Conservation (phyloP, 2,888 invertebrate species). For the Machimus atricapillus region DNA sequence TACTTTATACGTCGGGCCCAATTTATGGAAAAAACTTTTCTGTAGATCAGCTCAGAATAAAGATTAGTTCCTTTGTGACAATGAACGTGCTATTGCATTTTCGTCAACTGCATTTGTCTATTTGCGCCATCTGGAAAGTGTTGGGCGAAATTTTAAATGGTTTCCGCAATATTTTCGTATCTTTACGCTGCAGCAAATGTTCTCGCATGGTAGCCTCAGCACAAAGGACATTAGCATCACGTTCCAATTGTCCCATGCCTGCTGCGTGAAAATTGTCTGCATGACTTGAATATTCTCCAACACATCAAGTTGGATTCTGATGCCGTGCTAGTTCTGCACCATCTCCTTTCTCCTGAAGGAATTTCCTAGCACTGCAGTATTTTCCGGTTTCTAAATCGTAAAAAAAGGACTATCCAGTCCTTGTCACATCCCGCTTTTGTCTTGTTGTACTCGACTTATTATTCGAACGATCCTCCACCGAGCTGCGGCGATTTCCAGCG, state of each 20-base stretch:
- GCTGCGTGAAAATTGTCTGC: slow-evolving; percentile 46
- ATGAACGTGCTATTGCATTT: background rate
- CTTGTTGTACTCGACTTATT: slow-evolving; percentile 29
- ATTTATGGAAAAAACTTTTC: background rate
- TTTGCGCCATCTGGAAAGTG: background rate
- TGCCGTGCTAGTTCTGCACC: background rate
- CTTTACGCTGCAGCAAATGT: slow-evolving; percentile 15
- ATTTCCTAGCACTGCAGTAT: slow-evolving; percentile 21
- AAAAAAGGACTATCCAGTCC: slow-evolving; percentile 17
- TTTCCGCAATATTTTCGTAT: slow-evolving; percentile 15
- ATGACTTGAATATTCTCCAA: slow-evolving; percentile 44
- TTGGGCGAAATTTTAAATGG: background rate
- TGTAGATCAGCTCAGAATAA: background rate
- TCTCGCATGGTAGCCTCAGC: background rate
- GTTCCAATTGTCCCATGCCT: slow-evolving; percentile 25
- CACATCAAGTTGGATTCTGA: background rate
- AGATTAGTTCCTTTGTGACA: background rate
- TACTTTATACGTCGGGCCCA: background rate
- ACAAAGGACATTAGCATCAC: slow-evolving; percentile 32
- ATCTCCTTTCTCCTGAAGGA: background rate
- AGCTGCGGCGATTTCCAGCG: background rate
- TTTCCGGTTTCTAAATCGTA: background rate
- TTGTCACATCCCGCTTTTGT: slow-evolving; percentile 32
- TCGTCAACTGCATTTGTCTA: background rate
- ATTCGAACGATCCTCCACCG: slow-evolving; percentile 20